Base-by-base conservation (phyloP, 1,140 invertebrate genomes). In the Telenomus remus region DNA sequence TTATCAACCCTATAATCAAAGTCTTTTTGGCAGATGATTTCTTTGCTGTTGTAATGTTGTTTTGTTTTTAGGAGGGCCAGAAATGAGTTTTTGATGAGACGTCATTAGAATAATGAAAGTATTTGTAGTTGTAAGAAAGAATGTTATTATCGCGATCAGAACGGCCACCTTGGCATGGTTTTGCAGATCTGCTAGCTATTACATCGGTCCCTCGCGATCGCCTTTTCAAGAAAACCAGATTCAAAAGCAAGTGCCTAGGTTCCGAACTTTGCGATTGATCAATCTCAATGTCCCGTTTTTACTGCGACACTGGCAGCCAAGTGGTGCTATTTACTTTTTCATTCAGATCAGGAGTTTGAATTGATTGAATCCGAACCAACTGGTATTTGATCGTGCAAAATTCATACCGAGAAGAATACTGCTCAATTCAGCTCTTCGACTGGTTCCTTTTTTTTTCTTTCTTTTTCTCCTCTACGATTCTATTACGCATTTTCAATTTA, bases 91-190 rank as follows among this genome's bases (percentile, higher is more conserved):
- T n/a, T n/a, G 2, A 27, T 3, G 6, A 27, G 13, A 44, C 3
- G 2, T 44, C 43, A 44, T 44, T 44, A 44, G 43, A 44, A 44
- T 44, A 44, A 44, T 12, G 10, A 27, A 19, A 15, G 4, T 4
- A 19, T n/a, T 44, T 49, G 61, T 56, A 39, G 39, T 12, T 4
- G 14, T 37, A 13, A 27, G 19, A 48, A 48, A 39, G 68, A 68
- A 77, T 72, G 63, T 76, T 54, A 56, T 66, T 66, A 61, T 53
- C 48, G 59, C 51, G 49, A 57, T 35, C 54, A 49, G 56, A 60
- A 53, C 64, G 70, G 70, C 76, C 76, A 85, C 83, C 83, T 85
- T 85, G 82, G 82, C 83, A 85, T 79, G 75, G 48, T 79, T 84
- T 81, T 69, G 15, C 56, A 51, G 68, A 68, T 79, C 54, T 47